Evolutionary conservation across 2,888 invertebrate species (phyloP), one percentile per base, ranked within the genome.

Genomic region (Pachymerium ferrugineum): DNA sequence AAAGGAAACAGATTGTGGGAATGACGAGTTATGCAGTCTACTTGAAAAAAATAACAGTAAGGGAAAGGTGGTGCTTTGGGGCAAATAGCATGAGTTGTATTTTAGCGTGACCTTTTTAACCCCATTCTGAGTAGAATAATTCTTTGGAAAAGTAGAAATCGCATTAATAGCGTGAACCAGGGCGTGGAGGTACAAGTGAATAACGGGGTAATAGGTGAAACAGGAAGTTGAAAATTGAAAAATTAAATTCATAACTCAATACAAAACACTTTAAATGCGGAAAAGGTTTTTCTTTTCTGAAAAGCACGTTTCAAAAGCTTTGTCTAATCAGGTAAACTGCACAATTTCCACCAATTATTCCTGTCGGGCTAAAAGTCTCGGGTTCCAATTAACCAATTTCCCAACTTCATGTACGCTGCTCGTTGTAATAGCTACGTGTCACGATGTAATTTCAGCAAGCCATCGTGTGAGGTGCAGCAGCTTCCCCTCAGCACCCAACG

Each of bases 51-150:
- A 54, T 6, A 25, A 19, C 19, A 54, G 54, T 47, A 54, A 54
- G 54, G 54, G 6, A 54, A 25, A 54, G 25, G 54, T 54, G 6
- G n/a, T 25, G 54, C 54, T 54, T 14, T 8, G 12, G 54, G 54
- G 54, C 25, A 25, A 54, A 54, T 54, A 54, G 14, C 54, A 54
- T 54, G 54, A 54, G 54, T 54, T 54, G 54, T 54, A 54, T 54
- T 54, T 54, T 22, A 54, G 54, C 2, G 54, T 54, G 54, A 54
- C 54, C 54, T 54, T 10, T 25, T 22, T 54, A 54, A 54, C 22
- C 54, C 54, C 54, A 22, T 54, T 22, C 12, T 54, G 54, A 54
- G 25, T 54, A 28, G 54, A 54, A 54, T 54, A 54, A 54, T 47
- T 54, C 54, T 54, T 14, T 6, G 54, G 6, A 25, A 25, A 54